Conservation (phyloP, 2,888 invertebrate species). For the Drosophila demipolita region DNA sequence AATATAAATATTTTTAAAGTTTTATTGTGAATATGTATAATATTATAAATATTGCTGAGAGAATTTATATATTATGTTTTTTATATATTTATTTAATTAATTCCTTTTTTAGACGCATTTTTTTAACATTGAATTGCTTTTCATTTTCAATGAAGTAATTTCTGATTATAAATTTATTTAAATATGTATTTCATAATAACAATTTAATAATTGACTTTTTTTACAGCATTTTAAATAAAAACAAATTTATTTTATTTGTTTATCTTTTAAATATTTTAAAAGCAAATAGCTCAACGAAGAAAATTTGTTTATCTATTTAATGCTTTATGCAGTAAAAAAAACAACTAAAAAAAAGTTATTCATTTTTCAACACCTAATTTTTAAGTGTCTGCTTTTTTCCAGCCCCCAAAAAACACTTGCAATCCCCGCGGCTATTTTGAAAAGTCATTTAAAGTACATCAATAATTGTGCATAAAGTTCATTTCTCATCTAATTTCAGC, state of each 20-base stretch:
- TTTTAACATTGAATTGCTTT: not conserved
- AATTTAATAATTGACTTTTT: not conserved
- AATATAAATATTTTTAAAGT: too few species aligned
- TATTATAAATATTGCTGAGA: not conserved
- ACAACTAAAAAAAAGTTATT: not conserved
- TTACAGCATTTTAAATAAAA: not conserved
- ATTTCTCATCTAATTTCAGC: slow-evolving; percentile 54
- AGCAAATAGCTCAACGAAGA: not conserved
- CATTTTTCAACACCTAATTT: not conserved
- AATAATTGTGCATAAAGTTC: slow-evolving; percentile 69
- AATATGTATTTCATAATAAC: not conserved
- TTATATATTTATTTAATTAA: not conserved
- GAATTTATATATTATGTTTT: not conserved
- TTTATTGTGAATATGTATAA: not conserved
- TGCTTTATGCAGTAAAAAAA: not conserved
- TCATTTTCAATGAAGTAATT: not conserved
- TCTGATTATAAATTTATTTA: not conserved
- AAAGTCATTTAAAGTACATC: slow-evolving; percentile 58
- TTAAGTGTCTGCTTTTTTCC: not conserved
- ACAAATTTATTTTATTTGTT: not conserved
- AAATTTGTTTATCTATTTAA: not conserved
- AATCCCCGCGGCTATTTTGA: not conserved
- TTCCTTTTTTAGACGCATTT: not conserved
- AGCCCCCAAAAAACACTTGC: not conserved
- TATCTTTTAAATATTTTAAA: not conserved